A percentile compares a stretch with the other conserved stretches of the same genome.
Evolutionary conservation across 2,797 vertebrate species (phyloP).

Genomic region (Microhierax caerulescens): DNA sequence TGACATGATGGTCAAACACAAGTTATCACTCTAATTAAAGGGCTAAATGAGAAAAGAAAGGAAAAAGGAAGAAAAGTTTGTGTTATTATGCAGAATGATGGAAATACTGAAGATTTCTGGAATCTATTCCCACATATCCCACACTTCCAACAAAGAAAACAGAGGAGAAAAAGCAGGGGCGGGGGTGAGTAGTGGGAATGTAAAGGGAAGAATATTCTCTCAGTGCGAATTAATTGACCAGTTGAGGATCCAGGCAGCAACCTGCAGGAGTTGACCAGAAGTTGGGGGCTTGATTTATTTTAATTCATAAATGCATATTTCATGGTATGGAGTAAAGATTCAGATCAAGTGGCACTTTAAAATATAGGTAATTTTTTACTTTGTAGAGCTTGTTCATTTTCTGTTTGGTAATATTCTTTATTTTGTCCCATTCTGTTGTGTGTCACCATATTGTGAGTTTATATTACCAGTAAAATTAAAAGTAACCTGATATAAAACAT

Average conservation of each 20-base stretch:
- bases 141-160: neutral
- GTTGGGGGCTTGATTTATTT: neutral
- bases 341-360: neutral
- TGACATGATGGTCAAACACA: neutral
- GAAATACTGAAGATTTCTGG: neutral
- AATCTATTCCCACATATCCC: neutral
- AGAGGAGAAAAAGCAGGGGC: neutral
- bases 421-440: neutral
- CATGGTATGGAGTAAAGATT: neutral
- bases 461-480: slow-evolving; percentile 6
- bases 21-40: neutral
- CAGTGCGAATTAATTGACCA: neutral
- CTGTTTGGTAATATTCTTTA: neutral
- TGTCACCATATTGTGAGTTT: neutral
- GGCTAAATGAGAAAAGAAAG: neutral
- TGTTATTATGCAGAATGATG: neutral
- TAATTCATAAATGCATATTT: neutral
- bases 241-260: neutral
- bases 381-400: neutral
- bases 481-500: neutral
- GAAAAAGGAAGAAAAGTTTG: neutral
- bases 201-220: neutral
- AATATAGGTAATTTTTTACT: neutral
- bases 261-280: neutral
- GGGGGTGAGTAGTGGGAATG: too few species aligned